Conservation (phyloP, 2,888 invertebrate species). For the Habroteleia sp. region DNA sequence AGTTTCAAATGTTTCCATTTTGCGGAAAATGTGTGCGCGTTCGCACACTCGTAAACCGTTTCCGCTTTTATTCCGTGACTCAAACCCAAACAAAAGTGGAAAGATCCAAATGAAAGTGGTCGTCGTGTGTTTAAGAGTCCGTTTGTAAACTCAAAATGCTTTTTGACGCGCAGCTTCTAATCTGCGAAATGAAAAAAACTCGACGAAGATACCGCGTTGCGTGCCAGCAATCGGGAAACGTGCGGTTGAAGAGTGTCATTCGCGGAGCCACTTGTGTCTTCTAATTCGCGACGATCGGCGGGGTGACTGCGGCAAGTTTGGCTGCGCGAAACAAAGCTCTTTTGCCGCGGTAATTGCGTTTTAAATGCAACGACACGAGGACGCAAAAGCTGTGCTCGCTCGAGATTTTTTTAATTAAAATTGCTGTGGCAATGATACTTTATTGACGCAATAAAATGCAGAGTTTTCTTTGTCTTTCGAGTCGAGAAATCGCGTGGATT, state of each 20-base stretch:
- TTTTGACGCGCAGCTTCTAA: constrained; percentile 28
- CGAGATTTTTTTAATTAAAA: constrained; percentile 48
- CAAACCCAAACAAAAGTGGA: too few relatives aligned
- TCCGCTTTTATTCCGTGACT: constrained; percentile 26
- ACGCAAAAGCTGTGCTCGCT: too few relatives aligned
- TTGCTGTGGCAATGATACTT: constrained; percentile 22
- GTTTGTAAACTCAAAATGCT: constrained; percentile 18
- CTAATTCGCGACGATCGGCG: constrained; percentile 12
- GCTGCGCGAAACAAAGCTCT: constrained; percentile 27
- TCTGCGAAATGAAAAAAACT: constrained; percentile 30
- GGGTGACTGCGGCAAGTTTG: constrained; percentile 24
- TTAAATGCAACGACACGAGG: too few relatives aligned
- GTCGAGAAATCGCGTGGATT: background rate
- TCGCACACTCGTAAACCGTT: constrained; percentile 11
- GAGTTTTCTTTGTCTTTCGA: constrained; percentile 13
- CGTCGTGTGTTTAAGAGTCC: constrained; percentile 7
- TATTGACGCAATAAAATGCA: constrained; percentile 33
- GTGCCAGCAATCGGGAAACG: too few relatives aligned
- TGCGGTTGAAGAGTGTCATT: constrained; percentile 18
- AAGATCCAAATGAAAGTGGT: too few relatives aligned
- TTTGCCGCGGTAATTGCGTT: constrained; percentile 31
- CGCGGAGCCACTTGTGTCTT: constrained; percentile 20
- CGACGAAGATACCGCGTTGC: too few relatives aligned
- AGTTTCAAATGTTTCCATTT: constrained; percentile 37
- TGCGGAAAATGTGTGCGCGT: too few relatives aligned